Evolutionary conservation across 2,888 invertebrate species (phyloP).

Genomic region (Odontocerum albicorne): DNA sequence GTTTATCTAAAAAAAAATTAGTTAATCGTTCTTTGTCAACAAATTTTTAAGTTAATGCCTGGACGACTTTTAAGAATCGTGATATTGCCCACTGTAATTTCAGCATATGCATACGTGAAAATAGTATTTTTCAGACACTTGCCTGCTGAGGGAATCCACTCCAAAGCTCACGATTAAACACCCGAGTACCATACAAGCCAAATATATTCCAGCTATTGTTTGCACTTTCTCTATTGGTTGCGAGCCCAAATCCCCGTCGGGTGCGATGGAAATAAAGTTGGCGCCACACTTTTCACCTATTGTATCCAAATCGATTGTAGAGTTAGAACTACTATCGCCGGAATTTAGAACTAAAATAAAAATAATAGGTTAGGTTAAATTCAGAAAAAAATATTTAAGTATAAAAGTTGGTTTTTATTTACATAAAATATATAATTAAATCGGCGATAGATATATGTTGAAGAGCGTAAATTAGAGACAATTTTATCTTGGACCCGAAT

Average conservation of each 20-base stretch:
- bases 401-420: neutral
- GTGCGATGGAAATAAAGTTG: conserved; percentile 53
- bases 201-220: conserved; percentile 61
- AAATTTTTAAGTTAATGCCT: no score
- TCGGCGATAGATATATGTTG: no score
- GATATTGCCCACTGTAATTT: no score
- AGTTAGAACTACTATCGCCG: conserved; percentile 49
- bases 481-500: no score
- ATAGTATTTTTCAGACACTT: conserved; percentile 11
- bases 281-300: no score
- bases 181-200: conserved; percentile 63
- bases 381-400: neutral
- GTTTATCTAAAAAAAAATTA: no score
- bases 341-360: conserved; percentile 48
- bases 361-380: neutral
- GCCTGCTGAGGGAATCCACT: conserved; percentile 64
- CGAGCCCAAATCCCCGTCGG: conserved; percentile 49
- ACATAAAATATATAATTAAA: no score
- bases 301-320: conserved; percentile 40
- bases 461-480: no score
- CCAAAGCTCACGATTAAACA: conserved; percentile 61
- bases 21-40: no score
- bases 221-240: conserved; percentile 60
- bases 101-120: no score
- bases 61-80: no score